Evolutionary conservation across 2,797 vertebrate genomes (phyloP).

Genomic region (Tympanoctomys barrerae): DNA sequence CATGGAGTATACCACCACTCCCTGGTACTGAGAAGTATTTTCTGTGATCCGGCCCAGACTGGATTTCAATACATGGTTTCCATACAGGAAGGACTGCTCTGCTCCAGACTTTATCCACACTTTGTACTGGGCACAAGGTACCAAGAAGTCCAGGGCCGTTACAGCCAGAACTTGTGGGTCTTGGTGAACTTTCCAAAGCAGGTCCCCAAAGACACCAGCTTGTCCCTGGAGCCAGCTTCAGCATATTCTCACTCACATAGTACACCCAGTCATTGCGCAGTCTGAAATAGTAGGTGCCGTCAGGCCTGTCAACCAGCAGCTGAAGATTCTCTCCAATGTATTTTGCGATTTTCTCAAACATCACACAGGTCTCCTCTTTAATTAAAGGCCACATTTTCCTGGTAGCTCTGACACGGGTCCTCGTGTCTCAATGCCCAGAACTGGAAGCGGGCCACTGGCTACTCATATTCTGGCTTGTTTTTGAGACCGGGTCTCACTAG

Average conservation of each 20-base stretch:
- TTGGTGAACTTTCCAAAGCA: conserved; percentile 99
- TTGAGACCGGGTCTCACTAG: background rate
- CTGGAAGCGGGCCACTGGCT: conserved; percentile 45
- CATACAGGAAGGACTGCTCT: conserved; percentile 97
- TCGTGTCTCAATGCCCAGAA: conserved; percentile 57
- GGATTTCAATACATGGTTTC: conserved; percentile 97
- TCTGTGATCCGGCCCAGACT: conserved; percentile 98
- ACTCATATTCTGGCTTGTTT: background rate
- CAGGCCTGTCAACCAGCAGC: conserved; percentile 96
- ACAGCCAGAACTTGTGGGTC: conserved; percentile 95
- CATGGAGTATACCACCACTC: conserved; percentile 98
- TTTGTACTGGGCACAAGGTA: conserved; percentile 98
- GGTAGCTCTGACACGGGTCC: background rate
- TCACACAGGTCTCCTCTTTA: conserved; percentile 94
- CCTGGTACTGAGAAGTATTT: conserved; percentile 96
- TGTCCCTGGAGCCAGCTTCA: conserved; percentile 95
- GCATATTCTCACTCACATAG: conserved; percentile 96
- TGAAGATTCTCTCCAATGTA: conserved; percentile 98
- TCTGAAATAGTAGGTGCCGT: conserved; percentile 97
- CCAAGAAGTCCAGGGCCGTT: conserved; percentile 96
- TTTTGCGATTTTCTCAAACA: conserved; percentile 96
- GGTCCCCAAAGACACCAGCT: conserved; percentile 94
- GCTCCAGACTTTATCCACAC: conserved; percentile 98
- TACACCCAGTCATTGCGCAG: conserved; percentile 96
- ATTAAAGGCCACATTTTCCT: conserved; percentile 94